Percentiles rank a stretch among this genome's conserved stretches.
Conservation (phyloP, 2,797 vertebrate species). For the Salmo trutta region DNA sequence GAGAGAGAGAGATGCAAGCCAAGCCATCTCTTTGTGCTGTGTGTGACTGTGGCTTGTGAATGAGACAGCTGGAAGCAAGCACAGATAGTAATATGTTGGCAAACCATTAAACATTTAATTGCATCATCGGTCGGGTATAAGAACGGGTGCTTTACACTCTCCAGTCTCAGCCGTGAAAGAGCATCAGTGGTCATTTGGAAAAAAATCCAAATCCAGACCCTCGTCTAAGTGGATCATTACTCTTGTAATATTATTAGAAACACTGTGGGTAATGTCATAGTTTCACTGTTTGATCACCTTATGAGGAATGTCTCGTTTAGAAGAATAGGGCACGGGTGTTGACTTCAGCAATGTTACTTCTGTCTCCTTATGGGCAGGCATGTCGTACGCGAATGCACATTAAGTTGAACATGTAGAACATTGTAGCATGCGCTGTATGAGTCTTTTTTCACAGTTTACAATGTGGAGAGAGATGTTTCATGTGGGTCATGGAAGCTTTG, state of each 20-base stretch:
- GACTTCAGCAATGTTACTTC: conserved; percentile 37
- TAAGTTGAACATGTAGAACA: neutral
- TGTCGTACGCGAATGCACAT: neutral
- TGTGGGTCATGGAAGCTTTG: no score
- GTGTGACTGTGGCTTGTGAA: conserved; percentile 59
- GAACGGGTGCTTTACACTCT: conserved; percentile 45
- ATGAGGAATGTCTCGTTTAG: conserved; percentile 44
- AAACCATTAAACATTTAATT: conserved; percentile 68
- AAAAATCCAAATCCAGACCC: conserved; percentile 45
- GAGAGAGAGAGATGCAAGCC: conserved; percentile 34
- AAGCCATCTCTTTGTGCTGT: conserved; percentile 50
- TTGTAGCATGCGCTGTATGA: neutral
- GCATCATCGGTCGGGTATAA: conserved; percentile 57
- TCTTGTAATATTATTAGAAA: conserved; percentile 70
- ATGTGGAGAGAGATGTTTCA: no score
- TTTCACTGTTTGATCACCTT: conserved; percentile 54
- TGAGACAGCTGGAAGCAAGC: conserved; percentile 47
- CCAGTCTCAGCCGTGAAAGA: conserved; percentile 48
- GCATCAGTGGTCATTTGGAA: conserved; percentile 55
- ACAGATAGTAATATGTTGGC: conserved; percentile 51
- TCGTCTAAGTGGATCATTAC: conserved; percentile 69
- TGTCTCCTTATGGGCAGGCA: neutral
- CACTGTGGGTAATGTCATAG: conserved; percentile 66
- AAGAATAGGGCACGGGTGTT: conserved; percentile 47
- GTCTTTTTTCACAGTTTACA: no score